Percentiles rank a stretch among this genome's conserved stretches.
Evolutionary conservation across 2,888 invertebrate species (phyloP).

Genomic region (Dasypogon diadema): DNA sequence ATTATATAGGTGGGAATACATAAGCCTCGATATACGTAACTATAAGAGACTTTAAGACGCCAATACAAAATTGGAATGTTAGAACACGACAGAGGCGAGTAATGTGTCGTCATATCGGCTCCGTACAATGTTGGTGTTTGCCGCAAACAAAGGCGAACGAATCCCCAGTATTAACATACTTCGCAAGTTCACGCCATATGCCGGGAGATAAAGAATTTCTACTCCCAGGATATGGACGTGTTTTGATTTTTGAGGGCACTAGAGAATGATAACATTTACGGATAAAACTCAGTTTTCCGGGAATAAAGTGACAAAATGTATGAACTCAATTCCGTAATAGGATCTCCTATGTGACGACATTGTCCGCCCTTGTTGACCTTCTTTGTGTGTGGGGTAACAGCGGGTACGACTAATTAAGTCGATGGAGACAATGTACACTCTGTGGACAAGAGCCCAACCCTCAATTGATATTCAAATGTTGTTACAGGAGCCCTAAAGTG

Average conservation of each 20-base stretch:
- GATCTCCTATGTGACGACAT: not conserved
- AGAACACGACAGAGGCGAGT: constrained; percentile 25
- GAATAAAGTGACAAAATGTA: constrained; percentile 44
- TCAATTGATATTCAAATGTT: constrained; percentile 39
- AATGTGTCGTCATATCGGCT: constrained; percentile 26
- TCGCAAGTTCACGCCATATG: constrained; percentile 37
- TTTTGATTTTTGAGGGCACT: constrained; percentile 46
- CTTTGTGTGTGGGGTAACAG: not conserved
- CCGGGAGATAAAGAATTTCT: constrained; percentile 43
- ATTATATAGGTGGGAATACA: constrained; percentile 20
- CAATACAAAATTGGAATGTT: constrained; percentile 30
- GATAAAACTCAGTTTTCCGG: not conserved
- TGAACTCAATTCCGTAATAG: constrained; percentile 39
- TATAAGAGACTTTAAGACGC: constrained; percentile 3
- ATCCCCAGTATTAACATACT: constrained; percentile 41
- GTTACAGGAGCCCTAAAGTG: not conserved
- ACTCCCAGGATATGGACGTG: constrained; percentile 42
- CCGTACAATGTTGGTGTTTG: constrained; percentile 1
- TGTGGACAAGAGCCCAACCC: not conserved
- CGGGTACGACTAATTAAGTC: constrained; percentile 28
- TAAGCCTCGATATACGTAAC: not conserved
- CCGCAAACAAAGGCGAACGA: constrained; percentile 23
- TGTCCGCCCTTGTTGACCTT: not conserved
- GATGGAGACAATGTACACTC: not conserved
- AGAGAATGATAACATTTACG: constrained; percentile 44